These are phyloP conservation scores for Bicyclus anynana DNA, from an alignment of 1,140 invertebrate genomes.

Conservation along the genomic window DNA sequence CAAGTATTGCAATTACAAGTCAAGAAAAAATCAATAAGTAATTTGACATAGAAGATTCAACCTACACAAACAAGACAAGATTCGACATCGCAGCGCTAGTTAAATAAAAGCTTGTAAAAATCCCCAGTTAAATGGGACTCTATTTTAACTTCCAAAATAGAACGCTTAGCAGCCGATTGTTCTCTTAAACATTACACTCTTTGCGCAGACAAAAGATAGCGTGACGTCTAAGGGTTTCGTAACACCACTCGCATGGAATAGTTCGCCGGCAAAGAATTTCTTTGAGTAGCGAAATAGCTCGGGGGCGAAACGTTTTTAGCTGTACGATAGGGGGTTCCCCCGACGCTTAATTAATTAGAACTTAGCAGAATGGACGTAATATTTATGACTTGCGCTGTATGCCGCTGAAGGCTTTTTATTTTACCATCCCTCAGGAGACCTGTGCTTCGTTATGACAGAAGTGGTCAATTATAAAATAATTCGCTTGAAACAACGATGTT, in stretches of 20 bases:
- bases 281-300: slow-evolving; percentile 23
- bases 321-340: slow-evolving; percentile 24
- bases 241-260: slow-evolving; percentile 16
- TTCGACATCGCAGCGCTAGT: too few species aligned
- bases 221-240: slow-evolving; percentile 5
- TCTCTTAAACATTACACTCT: neutral
- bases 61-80: too few species aligned
- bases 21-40: too few species aligned
- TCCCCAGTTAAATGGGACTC: neutral
- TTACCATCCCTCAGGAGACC: slow-evolving; percentile 3
- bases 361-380: slow-evolving; percentile 33
- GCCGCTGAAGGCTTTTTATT: slow-evolving; percentile 18
- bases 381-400: slow-evolving; percentile 30
- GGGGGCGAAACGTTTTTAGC: slow-evolving; percentile 25
- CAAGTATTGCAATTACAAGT: too few species aligned
- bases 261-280: slow-evolving; percentile 20
- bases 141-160: neutral
- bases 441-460: slow-evolving; percentile 9
- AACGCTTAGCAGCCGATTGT: neutral
- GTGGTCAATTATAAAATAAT: slow-evolving; percentile 8
- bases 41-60: too few species aligned
- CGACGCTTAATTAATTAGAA: slow-evolving; percentile 39
- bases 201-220: slow-evolving; percentile 1
- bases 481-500: too few species aligned
- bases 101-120: neutral